Evolutionary conservation across 2,113 vertebrate genomes (phyloP), one percentile per base, ranked within the genome.

Genomic region (Alligator mississippiensis): DNA sequence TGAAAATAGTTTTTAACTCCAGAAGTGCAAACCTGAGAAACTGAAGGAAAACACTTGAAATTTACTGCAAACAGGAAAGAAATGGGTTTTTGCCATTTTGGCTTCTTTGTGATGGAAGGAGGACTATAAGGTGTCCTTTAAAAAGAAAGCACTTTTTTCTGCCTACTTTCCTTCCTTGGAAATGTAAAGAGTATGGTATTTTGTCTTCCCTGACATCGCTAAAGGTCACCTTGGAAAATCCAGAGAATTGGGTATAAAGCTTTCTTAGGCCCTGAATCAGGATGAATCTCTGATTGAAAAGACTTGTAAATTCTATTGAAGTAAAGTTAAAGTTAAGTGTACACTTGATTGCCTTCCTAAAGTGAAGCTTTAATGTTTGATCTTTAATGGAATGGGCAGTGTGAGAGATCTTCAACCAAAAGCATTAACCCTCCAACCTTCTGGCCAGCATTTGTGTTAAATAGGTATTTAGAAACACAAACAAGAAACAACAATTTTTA

Each of bases 371-470:
- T 63, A 90, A 15, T 82, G 28, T 85, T 83, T 28, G 60, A 18
- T 92, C 94, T 77, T 82, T 76, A 94, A 7, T 12, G 54, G 82
- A 92, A 85, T 6, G 30, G 1, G 5, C 89, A 70, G 89, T 83
- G 54, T 88, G 86, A 83, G 76, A 80, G 21, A 27, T 93, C 85
- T 94, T 93, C 47, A 89, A 25, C 84, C 75, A 94, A 93, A 94
- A 82, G 55, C 47, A 84, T 18, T 0, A 1, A 61, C 89, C 94
- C 87, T 47, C 74, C 85, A 93, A 91, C 63, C 87, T 81, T 89
- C 92, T 93, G 82, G 79, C 64, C 85, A 87, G 22, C 61, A 77
- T 87, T 93, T 90, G 85, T 47, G 47, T 47, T 47, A 93, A 93
- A 89, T 30, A 68, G 79, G 25, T 6, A 58, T 60, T 94, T 80